These are phyloP conservation scores for Dendrolimus punctatus DNA, from an alignment of 1,140 invertebrate species.

Conservation along the genomic window DNA sequence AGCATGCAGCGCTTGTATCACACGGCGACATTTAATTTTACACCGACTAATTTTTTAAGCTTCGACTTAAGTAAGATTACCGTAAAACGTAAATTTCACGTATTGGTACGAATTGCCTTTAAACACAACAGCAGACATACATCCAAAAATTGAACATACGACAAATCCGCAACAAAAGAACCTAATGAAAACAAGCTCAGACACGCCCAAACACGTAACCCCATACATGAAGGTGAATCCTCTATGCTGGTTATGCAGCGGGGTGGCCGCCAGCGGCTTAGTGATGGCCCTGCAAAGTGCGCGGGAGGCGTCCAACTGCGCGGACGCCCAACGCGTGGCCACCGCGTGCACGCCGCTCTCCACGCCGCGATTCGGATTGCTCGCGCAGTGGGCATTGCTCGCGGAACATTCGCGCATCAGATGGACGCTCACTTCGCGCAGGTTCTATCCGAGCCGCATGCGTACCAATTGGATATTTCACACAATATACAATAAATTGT, in stretches of 20 bases:
- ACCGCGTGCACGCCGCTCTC: constrained; percentile 86
- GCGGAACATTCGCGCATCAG: constrained; percentile 80
- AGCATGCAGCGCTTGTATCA: no score
- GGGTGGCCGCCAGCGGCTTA: constrained; percentile 76
- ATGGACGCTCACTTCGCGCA: constrained; percentile 87
- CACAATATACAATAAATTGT: neutral
- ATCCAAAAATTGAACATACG: constrained; percentile 3
- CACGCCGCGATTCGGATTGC: constrained; percentile 30
- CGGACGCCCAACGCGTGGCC: constrained; percentile 83
- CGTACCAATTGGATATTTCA: neutral
- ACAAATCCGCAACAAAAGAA: constrained; percentile 3
- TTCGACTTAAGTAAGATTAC: no score
- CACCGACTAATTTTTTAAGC: no score
- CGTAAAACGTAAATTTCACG: no score
- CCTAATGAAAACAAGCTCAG: constrained; percentile 11
- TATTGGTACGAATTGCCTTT: no score
- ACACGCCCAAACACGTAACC: constrained; percentile 3
- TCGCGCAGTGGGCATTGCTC: constrained; percentile 14
- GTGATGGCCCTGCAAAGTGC: constrained; percentile 83
- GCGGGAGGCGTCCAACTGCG: constrained; percentile 84
- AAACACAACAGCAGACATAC: constrained; percentile 2
- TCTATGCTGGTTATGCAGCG: constrained; percentile 78
- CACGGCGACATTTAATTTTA: no score
- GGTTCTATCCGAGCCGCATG: constrained; percentile 72
- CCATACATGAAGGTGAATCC: constrained; percentile 85